Conservation (phyloP, 2,888 invertebrate species). For the Oxyteleia sp. region DNA sequence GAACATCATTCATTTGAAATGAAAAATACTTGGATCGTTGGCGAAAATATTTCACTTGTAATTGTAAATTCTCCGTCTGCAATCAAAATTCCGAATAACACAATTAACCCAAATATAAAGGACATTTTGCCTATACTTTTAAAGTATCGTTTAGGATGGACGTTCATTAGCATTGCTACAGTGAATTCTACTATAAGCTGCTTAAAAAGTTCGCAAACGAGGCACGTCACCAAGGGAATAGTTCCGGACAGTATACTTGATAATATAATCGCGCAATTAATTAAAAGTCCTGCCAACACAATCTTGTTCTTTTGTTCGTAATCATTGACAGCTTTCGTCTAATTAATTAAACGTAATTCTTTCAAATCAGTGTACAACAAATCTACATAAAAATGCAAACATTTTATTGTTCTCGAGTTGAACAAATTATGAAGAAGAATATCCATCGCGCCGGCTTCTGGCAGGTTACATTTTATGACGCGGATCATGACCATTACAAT, state of each 20-base stretch:
- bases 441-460: slow-evolving; percentile 14
- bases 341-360: slow-evolving; percentile 34
- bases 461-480: slow-evolving; percentile 35
- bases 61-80: slow-evolving; percentile 17
- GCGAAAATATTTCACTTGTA: slow-evolving; percentile 1
- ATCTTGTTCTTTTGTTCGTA: slow-evolving; percentile 31
- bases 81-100: slow-evolving; percentile 27
- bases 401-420: neutral
- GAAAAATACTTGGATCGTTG: neutral
- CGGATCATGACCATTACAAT: slow-evolving; percentile 28
- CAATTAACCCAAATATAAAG: slow-evolving; percentile 30
- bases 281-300: slow-evolving; percentile 41
- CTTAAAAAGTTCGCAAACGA: slow-evolving; percentile 75
- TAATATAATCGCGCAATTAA: slow-evolving; percentile 66
- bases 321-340: slow-evolving; percentile 35
- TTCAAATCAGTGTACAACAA: neutral
- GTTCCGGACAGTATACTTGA: slow-evolving; percentile 54
- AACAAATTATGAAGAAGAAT: slow-evolving; percentile 11
- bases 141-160: slow-evolving; percentile 53
- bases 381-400: neutral
- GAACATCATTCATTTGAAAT: neutral
- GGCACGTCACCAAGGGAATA: slow-evolving; percentile 69
- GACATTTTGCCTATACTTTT: slow-evolving; percentile 27
- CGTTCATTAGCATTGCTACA: slow-evolving; percentile 63
- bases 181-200: slow-evolving; percentile 67